Percentiles rank a stretch among this genome's conserved stretches.
These are phyloP conservation scores for Popillia japonica DNA, from an alignment of 1,140 invertebrate species.

Conservation along the genomic window DNA sequence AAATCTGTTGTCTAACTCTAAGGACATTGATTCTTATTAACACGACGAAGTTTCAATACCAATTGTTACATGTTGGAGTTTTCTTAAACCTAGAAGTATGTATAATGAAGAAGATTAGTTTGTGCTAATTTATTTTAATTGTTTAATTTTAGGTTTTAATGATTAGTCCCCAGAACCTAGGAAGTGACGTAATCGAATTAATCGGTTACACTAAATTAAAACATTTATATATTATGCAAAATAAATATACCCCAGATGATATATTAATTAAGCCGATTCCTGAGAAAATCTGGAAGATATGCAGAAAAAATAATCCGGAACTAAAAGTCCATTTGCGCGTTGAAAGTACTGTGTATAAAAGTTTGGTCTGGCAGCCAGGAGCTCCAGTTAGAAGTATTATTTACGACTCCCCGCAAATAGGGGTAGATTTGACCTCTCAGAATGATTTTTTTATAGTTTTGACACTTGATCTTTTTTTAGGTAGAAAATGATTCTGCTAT, in stretches of 20 bases:
- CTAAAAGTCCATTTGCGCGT: slow-evolving; percentile 68
- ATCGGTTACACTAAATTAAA: slow-evolving; percentile 72
- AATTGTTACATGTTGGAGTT: slow-evolving; percentile 78
- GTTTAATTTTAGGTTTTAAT: slow-evolving; percentile 67
- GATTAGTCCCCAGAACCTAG: slow-evolving; percentile 83
- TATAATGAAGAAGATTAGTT: slow-evolving; percentile 39
- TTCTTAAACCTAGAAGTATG: slow-evolving; percentile 78
- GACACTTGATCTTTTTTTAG: slow-evolving; percentile 48
- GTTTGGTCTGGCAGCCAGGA: slow-evolving; percentile 66
- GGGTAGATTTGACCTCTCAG: slow-evolving; percentile 60
- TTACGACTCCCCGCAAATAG: slow-evolving; percentile 70
- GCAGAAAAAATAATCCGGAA: slow-evolving; percentile 65
- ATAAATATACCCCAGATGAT: slow-evolving; percentile 71
- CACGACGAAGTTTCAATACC: slow-evolving; percentile 75
- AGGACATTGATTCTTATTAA: slow-evolving; percentile 76
- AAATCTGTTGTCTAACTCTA: slow-evolving; percentile 71
- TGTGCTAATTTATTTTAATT: not conserved
- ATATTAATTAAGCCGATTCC: slow-evolving; percentile 62
- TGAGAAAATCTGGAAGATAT: slow-evolving; percentile 63
- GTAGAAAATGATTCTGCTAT: slow-evolving; percentile 62
- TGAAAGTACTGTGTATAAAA: slow-evolving; percentile 63
- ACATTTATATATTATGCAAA: slow-evolving; percentile 82
- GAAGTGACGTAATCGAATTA: slow-evolving; percentile 77
- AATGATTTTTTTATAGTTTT: no score
- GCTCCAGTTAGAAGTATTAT: slow-evolving; percentile 74